phyloP scores from a whole-genome alignment of 1,140 invertebrate genomes.

The Archegozetes longisetosus region DNA sequence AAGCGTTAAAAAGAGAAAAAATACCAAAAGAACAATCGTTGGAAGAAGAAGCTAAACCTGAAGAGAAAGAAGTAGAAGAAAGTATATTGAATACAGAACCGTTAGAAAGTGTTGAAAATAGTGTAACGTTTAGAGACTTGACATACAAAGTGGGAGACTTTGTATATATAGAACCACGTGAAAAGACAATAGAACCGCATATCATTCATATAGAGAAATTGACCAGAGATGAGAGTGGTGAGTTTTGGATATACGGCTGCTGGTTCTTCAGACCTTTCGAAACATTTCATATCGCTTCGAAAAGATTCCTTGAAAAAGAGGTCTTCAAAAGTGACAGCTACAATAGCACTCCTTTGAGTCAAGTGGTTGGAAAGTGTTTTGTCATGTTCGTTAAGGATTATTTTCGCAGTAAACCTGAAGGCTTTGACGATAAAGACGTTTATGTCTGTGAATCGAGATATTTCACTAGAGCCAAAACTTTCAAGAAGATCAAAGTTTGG shows the following conservation, averaged over 20 bases:
- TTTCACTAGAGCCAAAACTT: conserved; percentile 59
- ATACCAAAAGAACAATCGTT: conserved; percentile 45
- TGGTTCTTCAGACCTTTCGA: conserved; percentile 74
- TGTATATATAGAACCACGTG: conserved; percentile 62
- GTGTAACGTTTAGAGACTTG: conserved; percentile 49
- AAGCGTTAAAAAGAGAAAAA: conserved; percentile 57
- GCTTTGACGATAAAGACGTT: conserved; percentile 79
- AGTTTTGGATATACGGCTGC: conserved; percentile 76
- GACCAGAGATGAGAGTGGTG: conserved; percentile 62
- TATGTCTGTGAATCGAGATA: conserved; percentile 95
- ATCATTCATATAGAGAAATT: conserved; percentile 75
- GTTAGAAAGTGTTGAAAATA: conserved; percentile 23
- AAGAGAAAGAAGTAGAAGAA: conserved; percentile 24
- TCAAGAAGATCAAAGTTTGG: conserved; percentile 81
- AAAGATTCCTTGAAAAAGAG: conserved; percentile 77
- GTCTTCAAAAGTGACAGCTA: conserved; percentile 86
- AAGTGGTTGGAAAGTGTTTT: conserved; percentile 78
- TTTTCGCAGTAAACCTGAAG: conserved; percentile 62
- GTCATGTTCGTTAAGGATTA: conserved; percentile 92
- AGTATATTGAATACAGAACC: conserved; percentile 14
- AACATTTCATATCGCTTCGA: conserved; percentile 83
- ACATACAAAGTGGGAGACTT: conserved; percentile 69
- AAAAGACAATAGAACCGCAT: conserved; percentile 59
- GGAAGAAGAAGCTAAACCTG: conserved; percentile 48
- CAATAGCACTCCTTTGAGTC: conserved; percentile 61